Conservation (phyloP, 1,140 invertebrate species). For the Lepidotrigona ventralis region DNA sequence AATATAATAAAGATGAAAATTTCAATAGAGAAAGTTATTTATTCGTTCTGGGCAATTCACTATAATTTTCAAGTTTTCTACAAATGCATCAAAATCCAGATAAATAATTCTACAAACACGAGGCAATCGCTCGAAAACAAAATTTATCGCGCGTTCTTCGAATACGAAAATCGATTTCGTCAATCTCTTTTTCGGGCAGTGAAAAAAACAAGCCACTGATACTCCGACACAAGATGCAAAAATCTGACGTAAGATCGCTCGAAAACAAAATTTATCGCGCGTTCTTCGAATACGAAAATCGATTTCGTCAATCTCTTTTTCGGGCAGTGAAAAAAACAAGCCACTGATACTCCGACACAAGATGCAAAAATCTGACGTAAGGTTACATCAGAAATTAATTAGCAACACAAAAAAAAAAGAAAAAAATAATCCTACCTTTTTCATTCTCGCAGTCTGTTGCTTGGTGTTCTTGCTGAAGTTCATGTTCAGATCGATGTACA, state of each 20-base stretch:
- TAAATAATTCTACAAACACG: too few relatives aligned
- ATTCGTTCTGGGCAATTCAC: too few relatives aligned
- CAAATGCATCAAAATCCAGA: too few relatives aligned
- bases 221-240: not conserved
- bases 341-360: not conserved
- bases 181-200: not conserved
- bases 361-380: not conserved
- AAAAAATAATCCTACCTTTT: slow-evolving; percentile 48
- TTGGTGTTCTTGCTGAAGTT: slow-evolving; percentile 62
- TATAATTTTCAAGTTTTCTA: too few relatives aligned
- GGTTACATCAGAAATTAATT: not conserved
- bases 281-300: not conserved
- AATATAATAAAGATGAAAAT: too few relatives aligned
- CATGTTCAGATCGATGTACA: slow-evolving; percentile 69
- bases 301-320: not conserved
- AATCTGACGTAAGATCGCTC: not conserved
- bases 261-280: too few relatives aligned
- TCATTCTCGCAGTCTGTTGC: slow-evolving; percentile 36
- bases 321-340: not conserved
- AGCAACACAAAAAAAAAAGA: too few relatives aligned
- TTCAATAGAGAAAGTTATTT: too few relatives aligned
- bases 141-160: too few relatives aligned
- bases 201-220: not conserved
- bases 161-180: not conserved
- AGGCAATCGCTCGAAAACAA: too few relatives aligned